Evolutionary conservation across 2,113 vertebrate genomes (phyloP).

Genomic region (Psophia crepitans): DNA sequence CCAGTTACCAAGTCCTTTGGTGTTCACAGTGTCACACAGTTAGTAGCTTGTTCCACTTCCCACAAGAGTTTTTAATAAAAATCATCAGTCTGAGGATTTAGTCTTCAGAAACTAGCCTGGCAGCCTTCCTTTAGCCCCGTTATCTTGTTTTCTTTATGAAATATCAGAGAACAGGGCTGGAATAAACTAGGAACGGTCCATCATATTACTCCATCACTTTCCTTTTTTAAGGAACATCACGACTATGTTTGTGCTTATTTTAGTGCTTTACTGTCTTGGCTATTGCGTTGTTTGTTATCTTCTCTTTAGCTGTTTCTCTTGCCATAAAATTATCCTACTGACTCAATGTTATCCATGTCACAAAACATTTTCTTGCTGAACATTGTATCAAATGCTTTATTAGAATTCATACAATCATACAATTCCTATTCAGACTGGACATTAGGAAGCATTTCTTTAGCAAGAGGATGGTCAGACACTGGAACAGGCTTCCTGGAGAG

Average conservation of each 20-base stretch:
- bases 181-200: background rate
- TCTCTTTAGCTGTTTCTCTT: background rate
- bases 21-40: fast-evolving
- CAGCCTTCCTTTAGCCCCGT: background rate
- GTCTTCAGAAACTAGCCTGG: background rate
- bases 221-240: background rate
- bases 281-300: background rate
- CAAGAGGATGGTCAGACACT: background rate
- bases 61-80: background rate
- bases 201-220: background rate
- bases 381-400: background rate
- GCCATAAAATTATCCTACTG: background rate
- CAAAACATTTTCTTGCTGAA: background rate
- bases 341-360: background rate
- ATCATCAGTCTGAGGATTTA: background rate
- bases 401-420: background rate
- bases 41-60: background rate
- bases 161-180: background rate
- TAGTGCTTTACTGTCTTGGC: background rate
- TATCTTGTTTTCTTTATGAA: background rate
- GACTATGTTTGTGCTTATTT: background rate
- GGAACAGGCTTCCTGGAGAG: background rate
- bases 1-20: background rate
- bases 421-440: background rate
- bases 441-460: background rate